These are phyloP conservation scores for Meliscaeva auricollis DNA, from an alignment of 2,888 invertebrate species.

Conservation along the genomic window DNA sequence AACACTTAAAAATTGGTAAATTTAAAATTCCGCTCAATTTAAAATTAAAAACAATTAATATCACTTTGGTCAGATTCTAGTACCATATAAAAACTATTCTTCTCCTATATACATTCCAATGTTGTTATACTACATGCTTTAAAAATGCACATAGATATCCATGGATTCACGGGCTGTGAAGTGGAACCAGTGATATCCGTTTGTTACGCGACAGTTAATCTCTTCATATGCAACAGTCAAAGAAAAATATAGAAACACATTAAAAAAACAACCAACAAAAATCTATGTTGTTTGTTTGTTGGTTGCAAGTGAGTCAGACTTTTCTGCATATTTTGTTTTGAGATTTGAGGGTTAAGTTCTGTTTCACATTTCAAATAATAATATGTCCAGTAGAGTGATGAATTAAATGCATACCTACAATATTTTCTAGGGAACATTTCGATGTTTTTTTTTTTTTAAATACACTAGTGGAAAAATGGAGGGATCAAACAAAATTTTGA, in stretches of 20 bases:
- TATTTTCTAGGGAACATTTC: too few species aligned
- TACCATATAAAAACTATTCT: background rate
- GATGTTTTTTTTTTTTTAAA: too few species aligned
- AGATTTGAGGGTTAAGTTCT: background rate
- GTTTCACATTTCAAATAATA: conserved; percentile 40
- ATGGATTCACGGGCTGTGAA: conserved; percentile 82
- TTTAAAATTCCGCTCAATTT: background rate
- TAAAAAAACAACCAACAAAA: background rate
- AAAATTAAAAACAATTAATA: background rate
- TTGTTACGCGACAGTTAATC: conserved; percentile 81
- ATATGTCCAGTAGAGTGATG: too few species aligned
- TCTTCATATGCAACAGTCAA: conserved; percentile 71
- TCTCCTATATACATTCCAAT: conserved; percentile 9
- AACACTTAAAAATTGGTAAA: too few species aligned
- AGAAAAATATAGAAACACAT: conserved; percentile 44
- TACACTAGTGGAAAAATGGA: too few species aligned
- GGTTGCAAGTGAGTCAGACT: conserved; percentile 60
- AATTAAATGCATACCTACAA: too few species aligned
- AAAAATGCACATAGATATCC: conserved; percentile 48
- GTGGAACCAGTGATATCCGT: conserved; percentile 83
- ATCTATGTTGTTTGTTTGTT: conserved; percentile 26
- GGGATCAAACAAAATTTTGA: too few species aligned
- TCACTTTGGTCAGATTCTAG: background rate
- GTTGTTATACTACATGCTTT: background rate
- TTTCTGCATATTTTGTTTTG: conserved; percentile 29